Evolutionary conservation across 2,113 vertebrate genomes (phyloP), one percentile per base, ranked within the genome.

Genomic region (Spea bombifrons): DNA sequence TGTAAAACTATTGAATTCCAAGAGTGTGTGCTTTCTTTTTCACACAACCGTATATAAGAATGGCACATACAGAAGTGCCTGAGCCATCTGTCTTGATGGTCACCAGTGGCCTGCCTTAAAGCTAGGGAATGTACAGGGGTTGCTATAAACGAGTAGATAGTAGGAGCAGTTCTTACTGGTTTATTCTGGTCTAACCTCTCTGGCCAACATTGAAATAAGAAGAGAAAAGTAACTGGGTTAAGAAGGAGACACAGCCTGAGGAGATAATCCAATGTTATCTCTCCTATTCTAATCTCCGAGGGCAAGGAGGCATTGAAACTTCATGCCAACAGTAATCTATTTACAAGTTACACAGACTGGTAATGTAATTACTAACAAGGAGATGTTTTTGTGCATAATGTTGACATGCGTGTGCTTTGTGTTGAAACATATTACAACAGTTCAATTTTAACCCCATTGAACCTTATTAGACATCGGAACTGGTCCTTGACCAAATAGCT

Each of bases 121-220:
- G 13, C 10, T n/a, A 5, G 15, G 13, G 5, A 15, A 15, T 12
- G 57, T 7, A 13, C 17, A 64, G 8, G 15, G 8, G 8, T 16
- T 64, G 9, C 16, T 17, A 16, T 16, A 30, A 66, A 47, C 16
- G 43, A 52, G 9, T 47, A 10, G 61, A 50, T 30, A 50, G 5
- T 9, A 44, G n/a, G 57, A 75, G 45, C 49, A 30, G 61, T 15
- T 75, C 9, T 66, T 49, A 50, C 73, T 44, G n/a, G 73, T 66
- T 50, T 50, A 16, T n/a, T 65, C 73, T 30, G 64, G 73, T 49
- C 48, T 65, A 16, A 8, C 47, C 13, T 66, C 45, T n/a, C 53
- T 17, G 44, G 17, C 57, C 66, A 47, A 5, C 16, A 30, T 30
- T 16, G 3, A 52, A 30, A 5, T 16, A 17, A 30, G 30, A 12